Evolutionary conservation across 2,113 vertebrate species (phyloP).

Genomic region (Sitta europaea): DNA sequence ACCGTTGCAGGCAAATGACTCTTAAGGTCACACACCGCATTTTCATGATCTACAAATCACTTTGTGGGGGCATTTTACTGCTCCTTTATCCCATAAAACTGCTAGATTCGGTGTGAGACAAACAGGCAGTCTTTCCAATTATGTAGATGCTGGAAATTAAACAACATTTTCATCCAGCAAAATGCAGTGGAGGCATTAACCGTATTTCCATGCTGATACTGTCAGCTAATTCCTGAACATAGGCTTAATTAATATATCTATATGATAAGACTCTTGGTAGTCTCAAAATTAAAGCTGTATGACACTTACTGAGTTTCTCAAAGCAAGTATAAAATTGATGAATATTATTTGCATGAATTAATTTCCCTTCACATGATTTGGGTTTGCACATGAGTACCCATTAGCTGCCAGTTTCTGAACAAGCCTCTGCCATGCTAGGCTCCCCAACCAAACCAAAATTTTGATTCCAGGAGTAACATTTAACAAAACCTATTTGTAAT

Average conservation of each 20-base stretch:
- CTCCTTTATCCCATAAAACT: slow-evolving; percentile 8
- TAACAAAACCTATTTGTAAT: neutral
- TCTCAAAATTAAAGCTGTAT: neutral
- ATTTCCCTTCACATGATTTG: neutral
- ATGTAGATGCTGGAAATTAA: neutral
- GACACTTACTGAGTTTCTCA: neutral
- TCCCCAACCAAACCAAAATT: neutral
- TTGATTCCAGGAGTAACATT: neutral
- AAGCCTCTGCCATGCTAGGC: neutral
- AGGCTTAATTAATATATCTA: neutral
- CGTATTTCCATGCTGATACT: neutral
- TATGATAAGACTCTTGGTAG: neutral
- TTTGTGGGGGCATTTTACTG: neutral
- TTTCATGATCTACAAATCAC: slow-evolving; percentile 45
- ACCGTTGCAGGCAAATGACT: neutral
- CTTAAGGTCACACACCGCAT: slow-evolving; percentile 18
- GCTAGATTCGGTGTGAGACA: rapidly evolving
- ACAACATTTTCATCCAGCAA: neutral
- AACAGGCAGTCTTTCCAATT: neutral
- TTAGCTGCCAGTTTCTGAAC: neutral
- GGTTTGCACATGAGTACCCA: neutral
- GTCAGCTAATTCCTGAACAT: neutral
- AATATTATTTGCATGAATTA: neutral
- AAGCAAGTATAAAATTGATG: neutral
- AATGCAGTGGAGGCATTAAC: neutral